phyloP scores from a whole-genome alignment of 2,797 vertebrate genomes.

The Hipposideros larvatus region DNA sequence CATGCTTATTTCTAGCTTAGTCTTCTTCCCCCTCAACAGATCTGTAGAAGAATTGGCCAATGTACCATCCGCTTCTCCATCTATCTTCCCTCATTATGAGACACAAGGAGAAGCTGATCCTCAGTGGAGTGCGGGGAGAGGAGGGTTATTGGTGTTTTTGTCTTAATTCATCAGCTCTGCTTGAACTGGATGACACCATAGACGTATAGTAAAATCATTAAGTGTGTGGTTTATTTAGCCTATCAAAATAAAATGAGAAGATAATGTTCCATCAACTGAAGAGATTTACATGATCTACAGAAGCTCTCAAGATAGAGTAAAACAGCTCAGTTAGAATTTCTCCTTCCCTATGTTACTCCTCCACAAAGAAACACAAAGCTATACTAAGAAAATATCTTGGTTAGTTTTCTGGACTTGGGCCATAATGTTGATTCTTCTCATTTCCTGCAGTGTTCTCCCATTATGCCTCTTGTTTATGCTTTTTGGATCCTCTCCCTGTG shows the following conservation, averaged over 20 bases:
- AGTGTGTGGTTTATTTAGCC: not conserved
- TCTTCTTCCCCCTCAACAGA: not conserved
- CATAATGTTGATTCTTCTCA: not conserved
- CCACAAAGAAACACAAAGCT: constrained; percentile 10
- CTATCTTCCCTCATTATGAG: not conserved
- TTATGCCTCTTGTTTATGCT: not conserved
- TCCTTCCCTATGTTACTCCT: not conserved
- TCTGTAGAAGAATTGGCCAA: not conserved
- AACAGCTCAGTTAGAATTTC: not conserved
- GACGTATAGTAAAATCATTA: not conserved
- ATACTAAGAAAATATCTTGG: not conserved
- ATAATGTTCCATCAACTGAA: not conserved
- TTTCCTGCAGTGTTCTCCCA: constrained; percentile 22
- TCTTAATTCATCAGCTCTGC: not conserved
- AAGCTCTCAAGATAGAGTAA: not conserved
- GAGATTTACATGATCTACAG: not conserved
- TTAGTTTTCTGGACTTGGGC: not conserved
- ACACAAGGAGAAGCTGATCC: not conserved
- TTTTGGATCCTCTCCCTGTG: not conserved
- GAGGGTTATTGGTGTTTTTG: not conserved
- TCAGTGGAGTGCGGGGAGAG: not conserved
- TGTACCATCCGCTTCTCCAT: not conserved
- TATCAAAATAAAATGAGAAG: constrained; percentile 35
- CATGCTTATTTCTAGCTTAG: not conserved
- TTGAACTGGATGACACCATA: not conserved